Conservation (phyloP, 1,140 invertebrate genomes). For the Acromyrmex echinatior region DNA sequence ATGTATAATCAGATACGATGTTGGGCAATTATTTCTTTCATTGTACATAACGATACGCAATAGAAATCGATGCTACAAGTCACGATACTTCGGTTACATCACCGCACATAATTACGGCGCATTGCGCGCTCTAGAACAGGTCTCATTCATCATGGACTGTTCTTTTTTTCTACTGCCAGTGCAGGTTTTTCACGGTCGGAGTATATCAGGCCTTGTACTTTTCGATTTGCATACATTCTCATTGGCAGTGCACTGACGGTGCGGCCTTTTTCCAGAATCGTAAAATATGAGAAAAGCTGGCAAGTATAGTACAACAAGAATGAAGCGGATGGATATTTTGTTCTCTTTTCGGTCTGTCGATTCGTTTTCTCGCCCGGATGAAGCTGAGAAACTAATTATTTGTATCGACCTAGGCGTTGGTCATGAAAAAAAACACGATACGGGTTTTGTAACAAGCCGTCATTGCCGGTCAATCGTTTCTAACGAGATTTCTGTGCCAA, state of each 20-base stretch:
- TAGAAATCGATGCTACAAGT: slow-evolving; percentile 16
- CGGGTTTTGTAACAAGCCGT: neutral
- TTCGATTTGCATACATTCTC: slow-evolving; percentile 32
- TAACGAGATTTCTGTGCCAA: slow-evolving; percentile 10
- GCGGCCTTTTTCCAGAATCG: neutral
- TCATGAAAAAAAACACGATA: neutral
- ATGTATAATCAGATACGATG: neutral
- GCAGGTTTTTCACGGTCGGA: slow-evolving; percentile 14
- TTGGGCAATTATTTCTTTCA: neutral
- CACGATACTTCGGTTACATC: slow-evolving; percentile 13
- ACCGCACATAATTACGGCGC: slow-evolving; percentile 10
- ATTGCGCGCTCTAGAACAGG: neutral
- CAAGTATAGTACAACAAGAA: slow-evolving; percentile 3
- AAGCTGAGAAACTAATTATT: slow-evolving; percentile 50
- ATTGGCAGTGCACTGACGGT: neutral
- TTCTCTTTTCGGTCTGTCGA: neutral
- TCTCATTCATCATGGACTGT: slow-evolving; percentile 11
- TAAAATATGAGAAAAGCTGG: slow-evolving; percentile 23
- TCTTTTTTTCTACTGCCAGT: neutral
- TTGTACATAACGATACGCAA: neutral
- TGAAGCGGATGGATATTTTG: neutral
- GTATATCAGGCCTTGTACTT: slow-evolving; percentile 30
- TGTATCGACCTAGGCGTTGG: neutral
- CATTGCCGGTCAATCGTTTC: slow-evolving; percentile 6
- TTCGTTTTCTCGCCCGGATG: slow-evolving; percentile 1